Evolutionary conservation across 2,113 vertebrate genomes (phyloP).

Genomic region (Irena cyanogastra): DNA sequence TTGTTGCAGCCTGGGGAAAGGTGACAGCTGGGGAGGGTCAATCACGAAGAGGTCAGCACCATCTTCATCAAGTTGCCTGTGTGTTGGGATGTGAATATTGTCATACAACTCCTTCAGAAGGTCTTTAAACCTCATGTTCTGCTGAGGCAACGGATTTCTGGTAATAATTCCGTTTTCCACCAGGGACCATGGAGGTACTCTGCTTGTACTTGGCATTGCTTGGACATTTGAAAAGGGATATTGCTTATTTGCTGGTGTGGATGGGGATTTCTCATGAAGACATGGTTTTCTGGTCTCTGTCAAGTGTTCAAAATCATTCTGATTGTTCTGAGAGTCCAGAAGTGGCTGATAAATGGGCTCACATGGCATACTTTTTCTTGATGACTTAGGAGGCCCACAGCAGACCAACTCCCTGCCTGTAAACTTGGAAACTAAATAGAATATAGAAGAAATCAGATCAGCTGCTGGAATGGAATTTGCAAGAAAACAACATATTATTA

Average conservation of each 20-base stretch:
- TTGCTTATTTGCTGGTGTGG: slow-evolving; percentile 28
- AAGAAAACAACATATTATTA: neutral
- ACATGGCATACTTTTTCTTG: neutral
- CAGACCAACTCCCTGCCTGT: slow-evolving; percentile 67
- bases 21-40: slow-evolving; percentile 33
- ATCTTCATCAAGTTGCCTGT: neutral
- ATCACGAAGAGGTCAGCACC: slow-evolving; percentile 4
- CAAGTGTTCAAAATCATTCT: slow-evolving; percentile 55
- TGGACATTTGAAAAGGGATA: slow-evolving; percentile 35
- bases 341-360: slow-evolving; percentile 63
- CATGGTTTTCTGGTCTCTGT: neutral
- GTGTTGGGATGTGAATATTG: slow-evolving; percentile 24
- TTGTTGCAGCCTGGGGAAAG: slow-evolving; percentile 70
- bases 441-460: neutral
- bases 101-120: slow-evolving; percentile 53
- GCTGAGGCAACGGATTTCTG: neutral
- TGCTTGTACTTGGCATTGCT: slow-evolving; percentile 59
- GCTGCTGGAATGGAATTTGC: neutral
- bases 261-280: slow-evolving; percentile 51
- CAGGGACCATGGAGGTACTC: slow-evolving; percentile 43
- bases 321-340: slow-evolving; percentile 55
- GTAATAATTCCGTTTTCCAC: slow-evolving; percentile 47
- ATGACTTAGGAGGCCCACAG: slow-evolving; percentile 65
- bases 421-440: slow-evolving; percentile 73
- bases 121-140: slow-evolving; percentile 55